These are phyloP conservation scores for Gasterosteus aculeatus DNA, from an alignment of 2,113 vertebrate species.

Conservation along the genomic window DNA sequence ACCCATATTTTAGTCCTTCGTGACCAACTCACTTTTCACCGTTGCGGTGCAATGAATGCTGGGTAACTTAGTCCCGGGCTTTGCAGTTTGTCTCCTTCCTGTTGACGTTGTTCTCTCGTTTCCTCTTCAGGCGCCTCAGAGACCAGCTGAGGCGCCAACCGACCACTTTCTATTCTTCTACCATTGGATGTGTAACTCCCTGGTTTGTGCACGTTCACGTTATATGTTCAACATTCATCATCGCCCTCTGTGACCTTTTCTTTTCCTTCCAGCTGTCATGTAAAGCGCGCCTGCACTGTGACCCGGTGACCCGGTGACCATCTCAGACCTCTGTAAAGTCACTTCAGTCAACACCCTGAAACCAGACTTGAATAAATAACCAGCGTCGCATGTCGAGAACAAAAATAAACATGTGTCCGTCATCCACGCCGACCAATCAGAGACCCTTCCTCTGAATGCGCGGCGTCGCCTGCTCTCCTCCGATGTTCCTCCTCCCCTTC, in stretches of 20 bases:
- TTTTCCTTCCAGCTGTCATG: background rate
- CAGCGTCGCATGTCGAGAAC: slow-evolving; percentile 9
- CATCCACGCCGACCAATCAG: slow-evolving; percentile 40
- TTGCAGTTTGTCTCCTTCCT: background rate
- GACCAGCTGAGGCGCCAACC: slow-evolving; percentile 65
- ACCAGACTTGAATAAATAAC: slow-evolving; percentile 16
- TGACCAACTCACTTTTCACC: background rate
- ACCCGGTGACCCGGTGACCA: background rate
- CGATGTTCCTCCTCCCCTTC: slow-evolving; percentile 9
- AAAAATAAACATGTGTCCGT: slow-evolving; percentile 18
- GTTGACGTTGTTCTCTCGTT: background rate
- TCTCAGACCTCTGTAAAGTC: background rate
- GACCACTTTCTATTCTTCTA: background rate
- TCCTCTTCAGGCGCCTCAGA: slow-evolving; percentile 57
- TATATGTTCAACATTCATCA: slow-evolving; percentile 34
- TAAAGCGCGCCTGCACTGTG: background rate
- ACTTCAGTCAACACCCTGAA: slow-evolving; percentile 1
- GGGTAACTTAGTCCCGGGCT: background rate
- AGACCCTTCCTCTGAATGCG: slow-evolving; percentile 29
- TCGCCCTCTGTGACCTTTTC: background rate
- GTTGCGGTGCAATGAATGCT: background rate
- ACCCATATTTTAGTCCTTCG: background rate
- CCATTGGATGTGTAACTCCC: background rate
- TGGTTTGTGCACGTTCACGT: slow-evolving; percentile 3
- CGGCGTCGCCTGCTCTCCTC: background rate